Evolutionary conservation across 2,888 invertebrate species (phyloP), one percentile per base, ranked within the genome.

Genomic region (Sepioteuthis lessoniana): DNA sequence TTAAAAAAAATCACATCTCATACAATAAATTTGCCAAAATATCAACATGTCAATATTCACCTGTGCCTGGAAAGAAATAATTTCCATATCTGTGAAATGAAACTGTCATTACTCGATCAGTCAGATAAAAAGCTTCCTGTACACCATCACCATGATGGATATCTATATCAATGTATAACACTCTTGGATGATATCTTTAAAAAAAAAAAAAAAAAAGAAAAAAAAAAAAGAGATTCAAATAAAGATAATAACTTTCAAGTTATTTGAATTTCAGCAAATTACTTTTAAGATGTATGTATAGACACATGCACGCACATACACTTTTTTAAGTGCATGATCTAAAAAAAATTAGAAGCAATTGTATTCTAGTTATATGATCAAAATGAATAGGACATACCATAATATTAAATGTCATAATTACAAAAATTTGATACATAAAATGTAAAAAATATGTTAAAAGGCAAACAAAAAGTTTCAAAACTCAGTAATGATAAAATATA

Each of bases 51-150:
- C 37, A 28, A 76, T n/a, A 94, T 95, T 94, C 94, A 97, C 97
- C 99, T 0, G 99, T 99, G 31, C 99, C 99, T 0, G 99, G 99
- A 97, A 99, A 99, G 97, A 99, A 99, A 96, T 98, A 99, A 96
- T 99, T 99, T 3, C 99, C 99, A 97, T 99, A 99, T 97, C 99
- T 99, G 97, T 99, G 99, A 97, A 99, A 99, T 93, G 99, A 99
- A 1, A 99, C 99, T 0, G 99, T 99, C 99, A 99, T 99, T 0
- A 99, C 99, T 94, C 99, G 97, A 97, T 99, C 99, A 0, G 99
- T 99, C 10, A 99, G 97, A 97, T 99, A 99, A 97, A 99, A 99
- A 0, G 99, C 99, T 97, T 99, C 99, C 97, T 99, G 99, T 0
- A 99, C 99, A 13, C 97, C 97, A 94, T 97, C 97, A 13, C 97